Evolutionary conservation across 1,140 invertebrate genomes (phyloP), one percentile per base, ranked within the genome.

Genomic region (Danaus plexippus): DNA sequence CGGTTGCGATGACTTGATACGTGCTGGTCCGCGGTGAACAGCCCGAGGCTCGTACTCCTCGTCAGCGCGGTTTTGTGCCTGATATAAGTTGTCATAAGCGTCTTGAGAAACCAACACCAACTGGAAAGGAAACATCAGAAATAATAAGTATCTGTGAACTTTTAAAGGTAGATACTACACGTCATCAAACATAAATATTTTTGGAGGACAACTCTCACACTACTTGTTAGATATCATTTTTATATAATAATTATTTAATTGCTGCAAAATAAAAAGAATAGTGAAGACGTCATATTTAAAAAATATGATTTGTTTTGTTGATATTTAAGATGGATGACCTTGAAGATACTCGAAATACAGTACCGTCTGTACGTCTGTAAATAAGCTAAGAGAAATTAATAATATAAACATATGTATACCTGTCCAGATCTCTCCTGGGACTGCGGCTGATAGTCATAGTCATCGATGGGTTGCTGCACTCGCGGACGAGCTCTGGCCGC

Each of bases 61-160:
- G 45, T 85, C 82, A 40, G 75, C 63, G 2, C 83, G 63, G 42
- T 83, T 78, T 6, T 69, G 67, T 0, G 81, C 75, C 7, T 80
- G 75, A 66, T 88, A 88, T 10, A 88, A 65, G 0, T 68, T 59
- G n/a, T 86, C 75, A 60, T 87, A 87, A 0, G 64, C 61, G 18
- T 81, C 83, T 18, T 72, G 77, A 2, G 77, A 69, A 11, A 88
- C 83, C 15, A 87, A 57, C 40, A 86, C 85, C 50, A 88, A 76
- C 74, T 88, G 77, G 18, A 77, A 79, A 47, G 18, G 11, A 22
- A 22, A 32, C 22, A 6, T 2, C 22, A 6, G 2, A 32, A 32
- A 32, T 32, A 32, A 32, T 32, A 32, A 32, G 22, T 32, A 32
- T 6, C 22, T 32, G 22, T 32, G 7, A 32, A 32, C 22, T 32